Evolutionary conservation across 2,888 invertebrate species (phyloP), one percentile per base, ranked within the genome.

Genomic region (Gymnosoma rotundatum): DNA sequence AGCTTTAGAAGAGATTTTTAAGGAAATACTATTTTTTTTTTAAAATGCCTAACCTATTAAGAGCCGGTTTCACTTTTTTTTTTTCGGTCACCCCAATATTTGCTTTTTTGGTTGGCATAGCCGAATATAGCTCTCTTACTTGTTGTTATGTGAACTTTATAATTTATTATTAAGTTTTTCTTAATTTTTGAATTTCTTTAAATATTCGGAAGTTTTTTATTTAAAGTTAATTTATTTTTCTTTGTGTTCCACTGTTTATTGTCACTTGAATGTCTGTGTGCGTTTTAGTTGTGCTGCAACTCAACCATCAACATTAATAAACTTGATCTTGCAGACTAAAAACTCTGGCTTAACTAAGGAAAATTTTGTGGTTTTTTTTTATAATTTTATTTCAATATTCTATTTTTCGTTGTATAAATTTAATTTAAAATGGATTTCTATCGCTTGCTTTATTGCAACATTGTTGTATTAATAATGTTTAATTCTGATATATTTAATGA

Each of bases 291-390:
- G 20, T 61, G 36, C 52, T 69, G 42, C 25, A 38, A 60, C 25
- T 63, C 64, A 36, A 74, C 79, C 67, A 74, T 66, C 67, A 79
- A 73, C 42, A 74, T 60, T 61, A 80, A 67, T 67, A 45, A 45
- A 70, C 32, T 32, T 69, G 52, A 42, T 32, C 14, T 52, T 52
- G 42, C 50, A 38, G 42, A n/a, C 42, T 60, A 32, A 66, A 66
- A 69, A 38, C 64, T 48, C 50, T 72, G 50, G 8, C 42, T 78
- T 69, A 50, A 58, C 20, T 72, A 72, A 72, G 58, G 52, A 38
- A 25, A 81, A 64, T 45, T 54, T 70, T 82, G 70, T 72, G 75
- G 81, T 70, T 82, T 52, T 70, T 81, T n/a, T 52, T 60, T 25
- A 32, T 50, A 79, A 73, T 79, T 66, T 58, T 21, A 73, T 73